Percentiles rank a stretch among this genome's conserved stretches.
Conservation (phyloP, 1,140 invertebrate species). For the Caenorhabditis tropicalis region DNA sequence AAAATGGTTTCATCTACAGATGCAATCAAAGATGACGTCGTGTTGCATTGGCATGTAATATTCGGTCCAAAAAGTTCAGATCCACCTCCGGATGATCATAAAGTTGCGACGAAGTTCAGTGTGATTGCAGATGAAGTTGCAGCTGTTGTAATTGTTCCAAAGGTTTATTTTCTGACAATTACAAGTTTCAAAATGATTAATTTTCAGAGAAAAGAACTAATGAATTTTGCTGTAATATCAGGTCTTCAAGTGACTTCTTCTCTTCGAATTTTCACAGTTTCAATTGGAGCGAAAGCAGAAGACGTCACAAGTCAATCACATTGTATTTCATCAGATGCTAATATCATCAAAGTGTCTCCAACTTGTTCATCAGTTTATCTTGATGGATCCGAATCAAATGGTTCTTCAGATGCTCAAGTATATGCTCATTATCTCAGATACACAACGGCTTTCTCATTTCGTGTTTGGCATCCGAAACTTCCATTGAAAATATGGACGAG, state of each 20-base stretch:
- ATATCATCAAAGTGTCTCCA: constrained; percentile 92
- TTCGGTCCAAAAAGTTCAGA: not conserved
- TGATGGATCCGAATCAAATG: constrained; percentile 91
- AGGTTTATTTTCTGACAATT: constrained; percentile 4
- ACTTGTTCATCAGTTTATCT: constrained; percentile 93
- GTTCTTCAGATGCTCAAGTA: constrained; percentile 90
- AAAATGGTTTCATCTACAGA: constrained; percentile 38
- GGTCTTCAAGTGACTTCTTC: constrained; percentile 90
- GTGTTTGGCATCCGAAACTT: constrained; percentile 95
- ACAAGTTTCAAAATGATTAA: not conserved
- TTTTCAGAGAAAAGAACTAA: constrained; percentile 62
- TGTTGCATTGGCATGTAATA: constrained; percentile 28
- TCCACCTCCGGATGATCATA: constrained; percentile 27
- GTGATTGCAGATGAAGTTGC: constrained; percentile 53
- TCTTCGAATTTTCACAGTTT: constrained; percentile 93
- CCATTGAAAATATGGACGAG: constrained; percentile 76
- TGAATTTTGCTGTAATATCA: constrained; percentile 93
- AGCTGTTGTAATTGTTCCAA: constrained; percentile 52
- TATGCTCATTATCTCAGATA: constrained; percentile 91
- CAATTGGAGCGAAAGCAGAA: constrained; percentile 86
- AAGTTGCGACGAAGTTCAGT: constrained; percentile 46
- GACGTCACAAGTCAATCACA: constrained; percentile 92
- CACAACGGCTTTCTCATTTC: constrained; percentile 85
- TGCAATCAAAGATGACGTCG: constrained; percentile 5
- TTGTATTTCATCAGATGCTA: constrained; percentile 92